Conservation (phyloP, 2,113 vertebrate species). For the Laticauda laticaudata region DNA sequence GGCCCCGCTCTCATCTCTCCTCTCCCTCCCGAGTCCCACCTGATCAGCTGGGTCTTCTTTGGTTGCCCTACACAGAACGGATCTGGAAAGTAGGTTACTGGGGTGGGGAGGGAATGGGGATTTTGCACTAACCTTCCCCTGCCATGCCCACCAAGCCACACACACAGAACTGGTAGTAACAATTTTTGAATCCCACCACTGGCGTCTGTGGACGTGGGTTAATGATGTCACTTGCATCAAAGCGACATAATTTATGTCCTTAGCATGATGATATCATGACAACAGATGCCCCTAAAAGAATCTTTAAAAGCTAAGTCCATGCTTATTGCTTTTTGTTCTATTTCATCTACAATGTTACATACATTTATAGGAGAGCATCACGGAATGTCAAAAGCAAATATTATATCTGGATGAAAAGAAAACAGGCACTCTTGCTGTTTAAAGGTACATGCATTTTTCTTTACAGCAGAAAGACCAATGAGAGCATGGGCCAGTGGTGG, state of each 20-base stretch:
- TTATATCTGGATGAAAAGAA: background rate
- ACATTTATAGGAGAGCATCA: background rate
- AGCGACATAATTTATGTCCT: background rate
- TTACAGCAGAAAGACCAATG: background rate
- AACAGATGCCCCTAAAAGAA: background rate
- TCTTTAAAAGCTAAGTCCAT: background rate
- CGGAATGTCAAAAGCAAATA: background rate
- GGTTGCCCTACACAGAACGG: no score
- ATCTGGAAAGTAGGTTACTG: no score
- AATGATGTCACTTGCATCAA: background rate
- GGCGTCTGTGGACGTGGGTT: background rate
- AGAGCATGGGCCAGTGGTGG: no score
- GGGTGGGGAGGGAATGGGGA: no score
- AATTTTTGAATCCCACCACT: no score
- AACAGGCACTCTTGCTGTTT: background rate
- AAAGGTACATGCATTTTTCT: background rate
- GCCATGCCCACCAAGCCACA: no score
- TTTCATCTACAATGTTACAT: background rate
- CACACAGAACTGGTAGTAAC: no score
- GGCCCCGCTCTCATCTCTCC: no score
- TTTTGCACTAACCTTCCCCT: no score
- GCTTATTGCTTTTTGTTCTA: background rate
- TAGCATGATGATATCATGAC: background rate
- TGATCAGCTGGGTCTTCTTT: no score
- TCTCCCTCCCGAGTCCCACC: no score